Evolutionary conservation across 2,888 invertebrate species (phyloP).

Genomic region (Drosophila meridiana): DNA sequence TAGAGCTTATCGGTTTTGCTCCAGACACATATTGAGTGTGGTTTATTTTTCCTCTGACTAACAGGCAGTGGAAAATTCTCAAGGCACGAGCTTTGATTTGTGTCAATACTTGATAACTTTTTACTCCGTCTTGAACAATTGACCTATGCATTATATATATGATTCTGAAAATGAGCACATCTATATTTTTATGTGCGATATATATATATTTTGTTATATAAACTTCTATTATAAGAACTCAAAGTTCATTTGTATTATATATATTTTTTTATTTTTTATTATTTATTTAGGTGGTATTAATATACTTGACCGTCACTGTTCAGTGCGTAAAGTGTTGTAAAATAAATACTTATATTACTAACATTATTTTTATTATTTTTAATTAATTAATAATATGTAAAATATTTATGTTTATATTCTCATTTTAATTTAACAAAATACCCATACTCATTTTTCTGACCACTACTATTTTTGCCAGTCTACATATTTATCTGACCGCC

Average conservation of each 20-base stretch:
- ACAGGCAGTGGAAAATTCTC: conserved; percentile 56
- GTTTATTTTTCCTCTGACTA: conserved; percentile 35
- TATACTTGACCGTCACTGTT: not conserved
- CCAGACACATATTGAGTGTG: not conserved
- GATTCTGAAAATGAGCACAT: not conserved
- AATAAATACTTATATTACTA: not conserved
- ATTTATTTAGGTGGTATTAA: not conserved
- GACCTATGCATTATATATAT: conserved; percentile 8
- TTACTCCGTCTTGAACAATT: conserved; percentile 25
- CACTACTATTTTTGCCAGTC: not conserved
- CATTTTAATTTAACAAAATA: not conserved
- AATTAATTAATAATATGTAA: not conserved
- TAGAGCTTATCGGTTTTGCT: conserved; percentile 38
- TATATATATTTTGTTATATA: not conserved
- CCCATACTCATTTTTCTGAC: not conserved
- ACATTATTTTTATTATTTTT: not conserved
- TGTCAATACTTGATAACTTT: conserved; percentile 10
- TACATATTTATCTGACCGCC: conserved; percentile 15
- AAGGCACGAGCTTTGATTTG: conserved; percentile 9
- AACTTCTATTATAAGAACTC: too few relatives aligned
- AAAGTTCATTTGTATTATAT: too few relatives aligned
- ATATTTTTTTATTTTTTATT: too few relatives aligned
- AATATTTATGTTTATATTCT: not conserved
- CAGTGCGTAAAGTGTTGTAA: not conserved
- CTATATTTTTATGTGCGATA: not conserved